These are phyloP conservation scores for Arctia plantaginis DNA, from an alignment of 2,888 invertebrate genomes.

Conservation along the genomic window DNA sequence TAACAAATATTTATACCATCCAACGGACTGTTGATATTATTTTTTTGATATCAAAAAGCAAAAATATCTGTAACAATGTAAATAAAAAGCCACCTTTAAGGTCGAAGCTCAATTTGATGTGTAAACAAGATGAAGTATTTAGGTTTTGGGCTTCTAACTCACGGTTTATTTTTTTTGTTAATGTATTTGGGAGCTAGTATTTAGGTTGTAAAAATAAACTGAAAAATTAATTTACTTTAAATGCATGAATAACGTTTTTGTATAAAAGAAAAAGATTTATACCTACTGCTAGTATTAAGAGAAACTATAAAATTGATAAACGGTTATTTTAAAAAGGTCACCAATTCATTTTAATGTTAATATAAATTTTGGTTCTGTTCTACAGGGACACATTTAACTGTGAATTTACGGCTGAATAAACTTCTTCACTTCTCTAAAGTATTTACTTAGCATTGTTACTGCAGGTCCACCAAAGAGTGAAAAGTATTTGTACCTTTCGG, in stretches of 20 bases:
- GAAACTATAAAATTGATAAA: background rate
- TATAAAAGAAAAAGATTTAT: no score
- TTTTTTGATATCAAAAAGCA: background rate
- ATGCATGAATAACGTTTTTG: no score
- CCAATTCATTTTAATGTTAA: background rate
- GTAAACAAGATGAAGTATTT: slow-evolving; percentile 47
- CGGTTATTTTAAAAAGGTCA: background rate
- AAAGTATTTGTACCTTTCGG: slow-evolving; percentile 14
- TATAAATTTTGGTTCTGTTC: background rate
- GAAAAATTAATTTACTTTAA: background rate
- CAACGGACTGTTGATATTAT: background rate
- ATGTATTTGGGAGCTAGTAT: slow-evolving; percentile 22
- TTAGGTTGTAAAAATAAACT: slow-evolving; percentile 15
- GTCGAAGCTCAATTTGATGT: slow-evolving; percentile 46
- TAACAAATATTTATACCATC: background rate
- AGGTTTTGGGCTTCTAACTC: background rate
- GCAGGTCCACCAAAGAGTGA: slow-evolving; percentile 5
- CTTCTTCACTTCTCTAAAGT: background rate
- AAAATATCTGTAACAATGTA: slow-evolving; percentile 8
- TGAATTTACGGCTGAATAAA: background rate
- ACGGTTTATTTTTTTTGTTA: slow-evolving; percentile 27
- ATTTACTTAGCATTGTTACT: slow-evolving; percentile 12
- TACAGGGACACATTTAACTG: background rate
- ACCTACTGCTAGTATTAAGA: background rate
- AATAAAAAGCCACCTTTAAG: slow-evolving; percentile 31